These are phyloP conservation scores for Troides helena DNA, from an alignment of 2,888 invertebrate species.

Conservation along the genomic window DNA sequence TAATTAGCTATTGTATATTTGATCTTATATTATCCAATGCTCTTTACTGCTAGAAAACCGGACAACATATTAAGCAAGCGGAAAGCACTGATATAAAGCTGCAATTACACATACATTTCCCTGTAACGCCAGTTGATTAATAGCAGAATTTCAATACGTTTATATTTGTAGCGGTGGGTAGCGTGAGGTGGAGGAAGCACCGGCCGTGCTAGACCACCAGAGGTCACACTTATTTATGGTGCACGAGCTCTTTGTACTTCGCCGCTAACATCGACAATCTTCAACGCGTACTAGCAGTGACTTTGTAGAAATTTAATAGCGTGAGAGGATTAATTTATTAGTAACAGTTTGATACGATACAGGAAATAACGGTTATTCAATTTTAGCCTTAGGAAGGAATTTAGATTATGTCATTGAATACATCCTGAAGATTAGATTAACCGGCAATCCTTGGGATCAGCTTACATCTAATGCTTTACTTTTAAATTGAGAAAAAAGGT, in stretches of 20 bases:
- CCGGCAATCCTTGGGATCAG: too few species aligned
- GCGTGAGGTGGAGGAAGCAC: conserved; percentile 40
- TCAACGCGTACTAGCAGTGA: conserved; percentile 34
- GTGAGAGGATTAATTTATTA: conserved; percentile 19
- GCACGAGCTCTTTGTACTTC: conserved; percentile 68
- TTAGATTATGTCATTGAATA: not conserved
- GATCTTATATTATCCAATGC: not conserved
- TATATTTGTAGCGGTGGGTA: conserved; percentile 37
- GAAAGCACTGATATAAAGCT: not conserved
- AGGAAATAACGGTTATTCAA: conserved; percentile 3
- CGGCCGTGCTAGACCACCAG: conserved; percentile 39
- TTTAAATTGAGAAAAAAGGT: too few species aligned
- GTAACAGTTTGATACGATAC: conserved; percentile 9
- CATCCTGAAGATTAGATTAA: not conserved
- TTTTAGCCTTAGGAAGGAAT: not conserved
- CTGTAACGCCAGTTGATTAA: conserved; percentile 7
- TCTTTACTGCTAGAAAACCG: not conserved
- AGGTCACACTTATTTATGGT: conserved; percentile 70
- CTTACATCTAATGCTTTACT: too few species aligned
- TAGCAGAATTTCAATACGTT: conserved; percentile 33
- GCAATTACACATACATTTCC: conserved; percentile 13
- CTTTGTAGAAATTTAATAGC: conserved; percentile 15
- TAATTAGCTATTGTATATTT: too few species aligned
- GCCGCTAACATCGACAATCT: conserved; percentile 57
- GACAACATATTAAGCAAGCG: not conserved